These are phyloP conservation scores for Phrynosoma platyrhinos DNA, from an alignment of 2,113 vertebrate species.

Conservation along the genomic window DNA sequence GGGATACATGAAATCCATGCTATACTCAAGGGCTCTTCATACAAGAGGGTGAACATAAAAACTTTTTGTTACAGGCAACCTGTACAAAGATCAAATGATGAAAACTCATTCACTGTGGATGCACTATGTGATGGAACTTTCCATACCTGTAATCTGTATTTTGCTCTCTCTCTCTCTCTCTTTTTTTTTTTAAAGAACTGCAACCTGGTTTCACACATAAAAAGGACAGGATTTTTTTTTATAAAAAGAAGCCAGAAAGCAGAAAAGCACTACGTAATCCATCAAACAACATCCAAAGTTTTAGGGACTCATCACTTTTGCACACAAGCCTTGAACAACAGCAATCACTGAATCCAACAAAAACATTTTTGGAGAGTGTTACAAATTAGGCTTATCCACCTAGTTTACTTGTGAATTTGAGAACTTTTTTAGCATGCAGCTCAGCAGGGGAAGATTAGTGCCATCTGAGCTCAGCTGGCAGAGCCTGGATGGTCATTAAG, in stretches of 20 bases:
- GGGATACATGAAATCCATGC: not conserved
- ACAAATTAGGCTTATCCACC: not conserved
- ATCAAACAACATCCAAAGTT: not conserved
- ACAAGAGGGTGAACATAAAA: too few species aligned
- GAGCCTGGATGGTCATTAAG: not conserved
- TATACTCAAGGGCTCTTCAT: not conserved
- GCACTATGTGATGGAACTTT: not conserved
- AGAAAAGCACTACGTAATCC: not conserved
- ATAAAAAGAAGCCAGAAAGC: not conserved
- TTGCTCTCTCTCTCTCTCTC: too few species aligned
- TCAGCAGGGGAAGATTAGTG: conserved; percentile 10
- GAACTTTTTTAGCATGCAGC: not conserved
- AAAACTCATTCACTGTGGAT: not conserved
- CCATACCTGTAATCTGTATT: not conserved
- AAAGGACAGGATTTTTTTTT: not conserved
- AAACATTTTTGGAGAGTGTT: not conserved
- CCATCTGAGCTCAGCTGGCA: fast-evolving
- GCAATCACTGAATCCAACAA: not conserved
- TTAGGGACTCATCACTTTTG: too few species aligned
- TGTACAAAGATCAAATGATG: not conserved
- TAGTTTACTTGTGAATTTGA: not conserved
- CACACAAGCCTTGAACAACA: not conserved
- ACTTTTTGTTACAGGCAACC: not conserved
- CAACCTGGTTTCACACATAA: not conserved
- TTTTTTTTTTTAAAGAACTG: not conserved